Base-by-base conservation (phyloP, 2,888 invertebrate species). In the Hedya salicella region DNA sequence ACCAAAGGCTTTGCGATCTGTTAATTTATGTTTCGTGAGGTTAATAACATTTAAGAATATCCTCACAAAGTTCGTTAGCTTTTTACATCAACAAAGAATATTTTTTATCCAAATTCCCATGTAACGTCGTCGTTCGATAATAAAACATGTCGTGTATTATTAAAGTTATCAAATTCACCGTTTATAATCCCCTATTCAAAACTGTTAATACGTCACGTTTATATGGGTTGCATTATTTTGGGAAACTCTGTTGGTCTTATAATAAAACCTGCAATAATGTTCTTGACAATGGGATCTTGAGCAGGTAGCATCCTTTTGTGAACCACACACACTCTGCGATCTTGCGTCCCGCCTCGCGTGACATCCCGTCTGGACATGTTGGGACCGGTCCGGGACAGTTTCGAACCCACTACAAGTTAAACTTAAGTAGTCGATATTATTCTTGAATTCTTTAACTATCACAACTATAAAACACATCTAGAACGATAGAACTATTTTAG, bases 311-410 rank as follows among this genome's bases (percentile, higher is more conserved):
- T 66, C 66, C 54, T 42, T 59, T 66, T 66, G 49, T 66, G 11
- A 50, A 17, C 21, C 25, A 19, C 52, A 36, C 49, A 32, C 52
- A 48, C 67, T 59, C 70, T 67, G 68, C 62, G 69, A 46, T 68
- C 68, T 67, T 48, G 14, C 68, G 62, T 65, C 69, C 69, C 67
- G 57, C 40, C 39, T 70, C 70, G 60, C 68, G 66, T 63, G 68
- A 64, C 67, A 46, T 56, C 67, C 62, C 49, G 73, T 64, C 71
- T 68, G 61, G 69, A 76, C 79, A 56, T 70, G 81, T 78, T 73
- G 61, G 66, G 68, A 79, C 80, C 75, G 73, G 78, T 73, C 71
- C 67, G 39, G 52, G 59, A 67, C 67, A 67, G 69, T 65, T 67
- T 62, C 60, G 50, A 68, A 71, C 74, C 68, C 70, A 61, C 68